These are phyloP conservation scores for Arnoldichthys spilopterus DNA, from an alignment of 2,797 vertebrate species.

Conservation along the genomic window DNA sequence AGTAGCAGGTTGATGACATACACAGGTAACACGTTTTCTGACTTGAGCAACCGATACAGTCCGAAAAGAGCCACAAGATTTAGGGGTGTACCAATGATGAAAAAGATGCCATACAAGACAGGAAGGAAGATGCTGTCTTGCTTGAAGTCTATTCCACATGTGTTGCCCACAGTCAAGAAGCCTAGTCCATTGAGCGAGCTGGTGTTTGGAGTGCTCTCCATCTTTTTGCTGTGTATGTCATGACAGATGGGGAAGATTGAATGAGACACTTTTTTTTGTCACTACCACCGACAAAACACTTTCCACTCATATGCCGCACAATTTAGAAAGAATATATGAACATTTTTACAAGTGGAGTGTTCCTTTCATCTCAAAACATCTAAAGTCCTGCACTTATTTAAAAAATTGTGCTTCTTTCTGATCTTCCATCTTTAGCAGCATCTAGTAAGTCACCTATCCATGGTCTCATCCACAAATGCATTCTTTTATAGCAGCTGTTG, in stretches of 20 bases:
- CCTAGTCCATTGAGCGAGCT: background rate
- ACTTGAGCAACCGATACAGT: conserved; percentile 55
- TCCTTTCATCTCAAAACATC: background rate
- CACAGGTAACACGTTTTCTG: conserved; percentile 58
- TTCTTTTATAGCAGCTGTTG: too few species aligned
- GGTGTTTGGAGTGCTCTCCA: conserved; percentile 35
- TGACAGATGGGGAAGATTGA: background rate
- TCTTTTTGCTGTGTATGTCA: conserved; percentile 28
- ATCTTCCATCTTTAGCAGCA: background rate
- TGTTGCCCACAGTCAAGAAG: conserved; percentile 10
- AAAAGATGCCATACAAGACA: conserved; percentile 52
- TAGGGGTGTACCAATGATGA: conserved; percentile 51
- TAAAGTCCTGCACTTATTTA: background rate
- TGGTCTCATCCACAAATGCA: too few species aligned
- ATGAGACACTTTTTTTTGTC: too few species aligned
- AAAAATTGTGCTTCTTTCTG: background rate
- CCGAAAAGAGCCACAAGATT: conserved; percentile 57
- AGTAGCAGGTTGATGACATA: conserved; percentile 61
- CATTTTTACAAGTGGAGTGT: background rate
- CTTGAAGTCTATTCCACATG: conserved; percentile 56
- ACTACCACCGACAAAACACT: background rate
- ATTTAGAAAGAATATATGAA: background rate
- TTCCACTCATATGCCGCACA: background rate
- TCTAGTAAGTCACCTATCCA: too few species aligned
- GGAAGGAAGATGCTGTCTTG: conserved; percentile 56